Conservation (phyloP, 2,888 invertebrate genomes). For the Leptura quadrifasciata region DNA sequence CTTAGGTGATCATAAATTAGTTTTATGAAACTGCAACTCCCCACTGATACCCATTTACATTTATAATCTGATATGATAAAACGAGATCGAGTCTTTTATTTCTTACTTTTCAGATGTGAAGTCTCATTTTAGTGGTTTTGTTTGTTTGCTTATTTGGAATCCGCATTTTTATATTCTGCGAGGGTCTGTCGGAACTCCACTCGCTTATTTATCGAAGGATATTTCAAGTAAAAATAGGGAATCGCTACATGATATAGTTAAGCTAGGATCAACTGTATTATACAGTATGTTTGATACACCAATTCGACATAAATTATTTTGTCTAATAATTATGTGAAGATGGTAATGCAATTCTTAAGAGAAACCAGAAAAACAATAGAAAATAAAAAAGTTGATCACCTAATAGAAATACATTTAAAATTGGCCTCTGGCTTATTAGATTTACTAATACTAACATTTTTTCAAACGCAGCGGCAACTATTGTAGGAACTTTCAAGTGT, state of each 20-base stretch:
- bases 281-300: no score
- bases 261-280: no score
- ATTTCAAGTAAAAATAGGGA: not conserved
- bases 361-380: no score
- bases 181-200: not conserved
- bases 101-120: constrained; percentile 22
- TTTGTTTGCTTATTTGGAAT: constrained; percentile 22
- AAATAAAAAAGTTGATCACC: no score
- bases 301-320: no score
- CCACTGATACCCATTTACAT: constrained; percentile 19
- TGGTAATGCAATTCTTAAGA: no score
- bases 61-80: constrained; percentile 31
- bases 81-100: constrained; percentile 26
- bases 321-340: no score
- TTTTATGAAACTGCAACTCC: constrained; percentile 21
- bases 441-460: no score
- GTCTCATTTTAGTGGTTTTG: constrained; percentile 8
- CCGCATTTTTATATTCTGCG: not conserved
- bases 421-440: no score
- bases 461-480: no score
- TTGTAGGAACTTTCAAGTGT: no score
- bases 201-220: not conserved
- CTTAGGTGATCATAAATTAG: constrained; percentile 26
- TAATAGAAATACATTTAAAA: no score
- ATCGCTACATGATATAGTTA: not conserved